A percentile compares a stretch with the other conserved stretches of the same genome.
phyloP scores from a whole-genome alignment of 2,113 vertebrate species.

The Pteruthius melanotis region DNA sequence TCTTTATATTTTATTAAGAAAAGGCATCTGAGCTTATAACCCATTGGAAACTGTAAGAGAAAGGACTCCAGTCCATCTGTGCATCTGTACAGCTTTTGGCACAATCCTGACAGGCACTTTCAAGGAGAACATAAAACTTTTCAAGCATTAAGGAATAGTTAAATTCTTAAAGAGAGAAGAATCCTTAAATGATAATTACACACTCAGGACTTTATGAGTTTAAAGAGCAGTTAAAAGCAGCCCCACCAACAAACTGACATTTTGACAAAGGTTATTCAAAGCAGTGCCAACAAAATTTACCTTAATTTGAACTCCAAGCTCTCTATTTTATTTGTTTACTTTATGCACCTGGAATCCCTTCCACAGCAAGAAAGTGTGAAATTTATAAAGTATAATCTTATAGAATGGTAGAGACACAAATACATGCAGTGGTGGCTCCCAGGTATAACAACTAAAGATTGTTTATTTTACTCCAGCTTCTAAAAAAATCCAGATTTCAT shows the following conservation, averaged over 20 bases:
- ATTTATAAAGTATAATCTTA: background rate
- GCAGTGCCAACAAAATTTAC: background rate
- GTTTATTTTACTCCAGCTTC: background rate
- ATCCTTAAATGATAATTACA: background rate
- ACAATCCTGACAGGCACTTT: fast-evolving
- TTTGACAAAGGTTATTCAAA: background rate
- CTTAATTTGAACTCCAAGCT: background rate
- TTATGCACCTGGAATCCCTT: background rate
- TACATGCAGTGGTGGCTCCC: background rate
- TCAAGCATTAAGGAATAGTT: background rate
- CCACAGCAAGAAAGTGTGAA: background rate
- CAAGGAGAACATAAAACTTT: background rate
- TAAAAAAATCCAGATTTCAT: background rate
- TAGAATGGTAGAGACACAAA: background rate
- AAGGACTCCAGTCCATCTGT: background rate
- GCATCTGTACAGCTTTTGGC: background rate
- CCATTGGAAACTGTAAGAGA: background rate
- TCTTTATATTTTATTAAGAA: background rate
- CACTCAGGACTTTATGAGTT: background rate
- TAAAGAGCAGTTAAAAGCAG: background rate
- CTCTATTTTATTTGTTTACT: background rate
- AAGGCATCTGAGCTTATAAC: background rate
- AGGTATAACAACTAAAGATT: background rate
- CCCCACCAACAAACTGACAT: background rate
- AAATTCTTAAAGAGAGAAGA: background rate